Conservation (phyloP, 2,113 vertebrate species). For the Campylomormyrus tamandua region DNA sequence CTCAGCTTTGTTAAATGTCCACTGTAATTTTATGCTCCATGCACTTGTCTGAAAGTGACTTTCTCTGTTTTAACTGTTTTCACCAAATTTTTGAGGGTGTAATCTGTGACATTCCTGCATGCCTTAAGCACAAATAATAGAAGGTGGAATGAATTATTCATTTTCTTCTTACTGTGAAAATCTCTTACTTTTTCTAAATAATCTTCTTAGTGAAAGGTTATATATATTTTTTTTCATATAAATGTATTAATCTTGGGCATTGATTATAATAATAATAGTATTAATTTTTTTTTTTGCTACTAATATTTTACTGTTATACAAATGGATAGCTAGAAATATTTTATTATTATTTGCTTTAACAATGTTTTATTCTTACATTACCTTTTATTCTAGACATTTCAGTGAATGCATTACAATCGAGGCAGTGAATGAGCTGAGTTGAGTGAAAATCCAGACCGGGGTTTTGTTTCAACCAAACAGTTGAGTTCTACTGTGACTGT, state of each 20-base stretch:
- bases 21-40: no score
- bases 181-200: neutral
- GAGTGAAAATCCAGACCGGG: no score
- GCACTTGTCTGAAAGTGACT: neutral
- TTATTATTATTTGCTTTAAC: neutral
- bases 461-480: no score
- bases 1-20: neutral
- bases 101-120: neutral
- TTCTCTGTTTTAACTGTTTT: neutral
- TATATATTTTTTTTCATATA: neutral
- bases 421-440: neutral
- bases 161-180: neutral
- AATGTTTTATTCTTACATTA: neutral
- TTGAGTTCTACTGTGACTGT: no score
- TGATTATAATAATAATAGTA: neutral
- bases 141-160: neutral
- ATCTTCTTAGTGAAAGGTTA: neutral
- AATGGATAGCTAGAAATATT: neutral
- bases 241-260: neutral
- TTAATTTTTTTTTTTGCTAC: neutral
- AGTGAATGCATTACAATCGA: neutral
- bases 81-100: no score
- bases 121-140: neutral
- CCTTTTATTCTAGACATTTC: neutral
- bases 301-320: neutral